Evolutionary conservation across 2,797 vertebrate genomes (phyloP), one percentile per base, ranked within the genome.

Genomic region (Staurois parvus): DNA sequence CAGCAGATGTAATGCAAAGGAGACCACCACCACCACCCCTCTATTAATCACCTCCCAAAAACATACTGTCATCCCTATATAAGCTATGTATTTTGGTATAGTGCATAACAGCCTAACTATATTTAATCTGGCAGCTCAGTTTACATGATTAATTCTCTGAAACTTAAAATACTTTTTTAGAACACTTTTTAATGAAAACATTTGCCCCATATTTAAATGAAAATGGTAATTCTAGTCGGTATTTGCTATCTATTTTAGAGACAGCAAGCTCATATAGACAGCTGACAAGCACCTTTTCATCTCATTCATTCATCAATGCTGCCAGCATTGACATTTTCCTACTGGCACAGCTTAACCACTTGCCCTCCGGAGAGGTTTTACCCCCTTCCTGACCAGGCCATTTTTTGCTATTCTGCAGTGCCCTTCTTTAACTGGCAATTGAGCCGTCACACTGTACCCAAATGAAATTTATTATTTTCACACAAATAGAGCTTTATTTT

Each of bases 1-100:
- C 85, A 87, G 59, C 85, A 87, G 80, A 87, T 87, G 85, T 87
- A 87, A 87, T 87, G 80, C 70, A 74, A 79, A 21, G 75, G 69
- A 74, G 59, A 74, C 85, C 76, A 29, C 81, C 56, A 69, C 76
- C 85, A 9, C 37, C 72, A 0, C 37, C 72, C 30, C 40, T 34
- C 34, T 34, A 68, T 78, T 10, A 77, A 52, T 73, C 72, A 77
- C 66, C 74, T 59, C 59, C 62, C 34, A 45, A 78, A 72, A 74
- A 30, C 72, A 75, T 64, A 83, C 40, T n/a, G 19, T 67, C 69
- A 64, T 28, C 73, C 64, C 15, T 72, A 72, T 80, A 67, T 37
- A 52, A 72, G 45, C 29, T n/a, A 12, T 26, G 24, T 80, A 80
- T 81, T 45, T 24, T 45, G 34, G 42, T 80, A 45, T n/a, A 67